Evolutionary conservation across 2,888 invertebrate species (phyloP), one percentile per base, ranked within the genome.

Genomic region (Hyposoter dolosus): DNA sequence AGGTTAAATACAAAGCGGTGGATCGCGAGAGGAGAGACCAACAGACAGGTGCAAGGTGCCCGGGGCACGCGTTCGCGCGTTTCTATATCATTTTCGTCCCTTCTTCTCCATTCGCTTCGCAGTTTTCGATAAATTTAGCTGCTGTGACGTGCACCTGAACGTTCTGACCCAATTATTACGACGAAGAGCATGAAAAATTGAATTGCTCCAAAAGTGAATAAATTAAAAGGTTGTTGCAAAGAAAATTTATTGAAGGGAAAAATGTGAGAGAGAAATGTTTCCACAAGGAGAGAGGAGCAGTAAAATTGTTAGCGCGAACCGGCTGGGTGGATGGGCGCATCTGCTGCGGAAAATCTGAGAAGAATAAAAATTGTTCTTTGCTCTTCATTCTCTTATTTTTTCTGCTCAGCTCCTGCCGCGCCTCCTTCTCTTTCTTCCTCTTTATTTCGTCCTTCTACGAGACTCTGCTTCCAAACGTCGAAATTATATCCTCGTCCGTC

Each of bases 401-500:
- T 87, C 74, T 78, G 53, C 66, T 74, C 77, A n/a, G n/a, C 77
- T 68, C 50, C 65, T 65, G 53, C 50, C 47, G 28, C 35, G 28
- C 35, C 78, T 84, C 75, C 60, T 50, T 40, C 50, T 23, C 63
- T 65, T 35, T 65, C 23, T 66, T 12, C 63, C 72, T 80, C 23
- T 23, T 68, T 65, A 47, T 69, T 32, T 63, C 63, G 12, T 81
- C 82, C 80, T 69, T 72, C 23, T 56, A 32, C 47, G 56, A 50
- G 63, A 56, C 32, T 76, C 65, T n/a, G n/a, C n/a, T 76, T 74
- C 81, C 81, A 74, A 85, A 83, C 50, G 66, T 72, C 79, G 75
- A 86, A 90, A 89, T 90, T 88, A 86, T 82, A 77, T 74, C 83
- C 83, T 69, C 72, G 82, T 45, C 84, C 84, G 68, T 86, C 80